These are phyloP conservation scores for Eupithecia dodoneata DNA, from an alignment of 2,888 invertebrate genomes.

Conservation along the genomic window DNA sequence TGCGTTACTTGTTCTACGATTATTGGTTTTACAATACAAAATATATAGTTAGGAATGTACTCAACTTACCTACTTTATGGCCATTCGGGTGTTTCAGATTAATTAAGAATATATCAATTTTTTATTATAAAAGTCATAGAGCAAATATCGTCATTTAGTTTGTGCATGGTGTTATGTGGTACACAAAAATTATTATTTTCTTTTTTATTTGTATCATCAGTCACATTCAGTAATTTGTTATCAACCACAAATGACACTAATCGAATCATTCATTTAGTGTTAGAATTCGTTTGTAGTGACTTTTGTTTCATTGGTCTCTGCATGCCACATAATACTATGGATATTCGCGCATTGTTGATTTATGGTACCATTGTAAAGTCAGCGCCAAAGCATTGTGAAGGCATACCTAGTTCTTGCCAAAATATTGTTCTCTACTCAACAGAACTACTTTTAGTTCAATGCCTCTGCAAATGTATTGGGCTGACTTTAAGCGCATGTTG, in stretches of 20 bases:
- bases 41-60: neutral
- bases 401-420: conserved; percentile 50
- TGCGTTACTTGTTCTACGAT: conserved; percentile 53
- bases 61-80: neutral
- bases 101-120: neutral
- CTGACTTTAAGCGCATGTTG: conserved; percentile 81
- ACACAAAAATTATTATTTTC: conserved; percentile 55
- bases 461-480: conserved; percentile 74
- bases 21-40: conserved; percentile 6
- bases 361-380: conserved; percentile 75
- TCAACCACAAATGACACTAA: conserved; percentile 46
- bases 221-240: conserved; percentile 45
- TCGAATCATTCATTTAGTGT: conserved; percentile 46
- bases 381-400: conserved; percentile 74
- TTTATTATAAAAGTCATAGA: conserved; percentile 46
- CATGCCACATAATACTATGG: conserved; percentile 83
- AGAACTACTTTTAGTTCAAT: conserved; percentile 35
- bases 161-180: conserved; percentile 83
- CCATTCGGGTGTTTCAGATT: neutral
- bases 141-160: conserved; percentile 50
- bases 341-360: conserved; percentile 70
- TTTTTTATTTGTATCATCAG: conserved; percentile 41
- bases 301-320: conserved; percentile 58
- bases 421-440: conserved; percentile 18
- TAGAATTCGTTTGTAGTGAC: conserved; percentile 45